Evolutionary conservation across 2,113 vertebrate genomes (phyloP).

Genomic region (Ptychochromis oligacanthus): DNA sequence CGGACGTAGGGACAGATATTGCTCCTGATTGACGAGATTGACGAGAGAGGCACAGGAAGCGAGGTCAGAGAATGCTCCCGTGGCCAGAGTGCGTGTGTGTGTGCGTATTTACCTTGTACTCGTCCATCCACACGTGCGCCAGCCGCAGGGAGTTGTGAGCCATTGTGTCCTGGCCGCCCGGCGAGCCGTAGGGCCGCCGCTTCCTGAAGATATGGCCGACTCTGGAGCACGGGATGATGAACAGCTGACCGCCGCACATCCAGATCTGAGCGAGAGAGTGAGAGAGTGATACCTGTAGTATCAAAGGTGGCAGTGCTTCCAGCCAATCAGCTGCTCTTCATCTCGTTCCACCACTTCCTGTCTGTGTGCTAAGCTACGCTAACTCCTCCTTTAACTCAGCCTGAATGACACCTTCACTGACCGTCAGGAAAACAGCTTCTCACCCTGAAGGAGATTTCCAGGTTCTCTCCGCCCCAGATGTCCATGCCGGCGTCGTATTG

Average conservation of each 20-base stretch:
- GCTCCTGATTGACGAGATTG: constrained; percentile 89
- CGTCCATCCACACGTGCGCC: constrained; percentile 97
- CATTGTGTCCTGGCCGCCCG: constrained; percentile 96
- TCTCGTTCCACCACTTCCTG: not conserved
- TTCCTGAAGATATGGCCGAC: constrained; percentile 99
- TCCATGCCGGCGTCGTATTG: constrained; percentile 97
- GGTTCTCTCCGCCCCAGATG: constrained; percentile 98
- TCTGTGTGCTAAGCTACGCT: not conserved
- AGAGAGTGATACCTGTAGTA: not conserved
- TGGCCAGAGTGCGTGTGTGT: not conserved
- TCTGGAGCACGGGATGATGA: constrained; percentile 95
- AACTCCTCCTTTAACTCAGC: not conserved
- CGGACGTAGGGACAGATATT: constrained; percentile 91
- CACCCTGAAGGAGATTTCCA: constrained; percentile 98
- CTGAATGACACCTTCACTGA: not conserved
- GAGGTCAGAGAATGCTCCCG: not conserved
- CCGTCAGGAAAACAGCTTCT: not conserved
- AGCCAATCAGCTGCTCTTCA: not conserved
- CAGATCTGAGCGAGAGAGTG: constrained; percentile 84
- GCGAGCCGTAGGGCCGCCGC: constrained; percentile 92
- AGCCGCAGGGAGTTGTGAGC: constrained; percentile 93
- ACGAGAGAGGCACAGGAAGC: constrained; percentile 15
- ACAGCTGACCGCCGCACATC: constrained; percentile 95
- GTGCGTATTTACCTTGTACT: constrained; percentile 87
- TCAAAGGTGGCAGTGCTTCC: too few species aligned